Conservation (phyloP, 2,797 vertebrate genomes). For the Masticophis lateralis region DNA sequence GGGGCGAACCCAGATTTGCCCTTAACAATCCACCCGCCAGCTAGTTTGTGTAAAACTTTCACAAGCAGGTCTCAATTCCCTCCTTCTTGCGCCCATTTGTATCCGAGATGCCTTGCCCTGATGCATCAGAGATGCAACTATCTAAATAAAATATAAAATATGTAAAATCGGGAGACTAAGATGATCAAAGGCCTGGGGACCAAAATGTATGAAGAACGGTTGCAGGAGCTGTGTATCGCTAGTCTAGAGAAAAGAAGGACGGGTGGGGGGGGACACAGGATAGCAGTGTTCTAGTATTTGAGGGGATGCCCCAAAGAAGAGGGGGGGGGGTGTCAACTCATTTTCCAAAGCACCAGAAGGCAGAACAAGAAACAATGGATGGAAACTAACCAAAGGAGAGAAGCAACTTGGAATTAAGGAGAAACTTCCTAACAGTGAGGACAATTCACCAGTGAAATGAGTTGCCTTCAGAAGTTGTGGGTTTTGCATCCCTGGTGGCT, state of each 20-base stretch:
- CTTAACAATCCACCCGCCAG: not conserved
- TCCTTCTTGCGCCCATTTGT: not conserved
- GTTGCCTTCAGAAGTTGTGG: not conserved
- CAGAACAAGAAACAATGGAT: not conserved
- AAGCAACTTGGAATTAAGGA: not conserved
- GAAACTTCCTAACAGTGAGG: not conserved
- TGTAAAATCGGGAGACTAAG: no score
- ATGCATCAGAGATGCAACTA: not conserved
- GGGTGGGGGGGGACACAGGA: fast-evolving
- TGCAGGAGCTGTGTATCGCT: no score
- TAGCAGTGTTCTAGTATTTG: not conserved
- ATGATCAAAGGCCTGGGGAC: no score
- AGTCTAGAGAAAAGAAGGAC: not conserved
- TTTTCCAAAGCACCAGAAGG: not conserved
- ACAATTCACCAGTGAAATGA: not conserved
- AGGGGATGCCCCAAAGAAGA: not conserved
- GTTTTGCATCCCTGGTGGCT: not conserved
- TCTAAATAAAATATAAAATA: not conserved
- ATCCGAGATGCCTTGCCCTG: fast-evolving
- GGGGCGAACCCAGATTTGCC: not conserved
- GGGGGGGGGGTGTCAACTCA: fast-evolving
- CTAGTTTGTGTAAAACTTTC: not conserved
- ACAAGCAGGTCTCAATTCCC: not conserved
- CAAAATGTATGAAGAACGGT: no score
- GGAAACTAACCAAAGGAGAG: not conserved